Conservation (phyloP, 2,113 vertebrate genomes). For the Megalops atlanticus region DNA sequence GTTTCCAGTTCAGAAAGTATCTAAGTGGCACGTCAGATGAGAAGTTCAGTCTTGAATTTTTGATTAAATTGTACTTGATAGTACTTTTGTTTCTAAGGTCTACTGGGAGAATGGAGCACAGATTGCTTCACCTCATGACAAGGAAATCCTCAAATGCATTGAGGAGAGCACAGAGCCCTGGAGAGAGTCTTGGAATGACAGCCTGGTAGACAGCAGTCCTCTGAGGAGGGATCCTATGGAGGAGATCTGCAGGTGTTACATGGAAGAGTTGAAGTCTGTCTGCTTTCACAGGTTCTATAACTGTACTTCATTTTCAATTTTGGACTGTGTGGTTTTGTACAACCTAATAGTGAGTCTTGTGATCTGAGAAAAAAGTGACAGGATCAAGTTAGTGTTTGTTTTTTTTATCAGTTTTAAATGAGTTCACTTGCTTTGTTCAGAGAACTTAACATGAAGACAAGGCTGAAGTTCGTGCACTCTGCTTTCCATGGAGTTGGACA, state of each 20-base stretch:
- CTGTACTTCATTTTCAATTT: too few species aligned
- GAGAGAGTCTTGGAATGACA: slow-evolving; percentile 85
- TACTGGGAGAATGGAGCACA: slow-evolving; percentile 94
- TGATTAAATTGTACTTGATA: too few species aligned
- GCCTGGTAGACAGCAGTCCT: slow-evolving; percentile 74
- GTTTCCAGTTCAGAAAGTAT: too few species aligned
- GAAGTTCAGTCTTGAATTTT: too few species aligned
- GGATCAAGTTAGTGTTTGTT: too few species aligned
- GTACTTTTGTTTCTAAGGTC: too few species aligned
- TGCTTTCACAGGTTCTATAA: slow-evolving; percentile 83
- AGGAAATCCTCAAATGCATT: slow-evolving; percentile 84
- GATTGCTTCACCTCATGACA: slow-evolving; percentile 87
- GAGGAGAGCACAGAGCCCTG: slow-evolving; percentile 87
- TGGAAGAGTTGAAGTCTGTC: slow-evolving; percentile 82
- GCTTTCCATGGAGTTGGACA: slow-evolving; percentile 95
- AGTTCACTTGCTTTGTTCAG: slow-evolving; percentile 59
- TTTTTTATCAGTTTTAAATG: too few species aligned
- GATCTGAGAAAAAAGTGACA: too few species aligned
- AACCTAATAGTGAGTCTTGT: too few species aligned
- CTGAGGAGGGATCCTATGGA: slow-evolving; percentile 81
- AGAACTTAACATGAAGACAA: slow-evolving; percentile 75
- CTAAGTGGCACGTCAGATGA: too few species aligned
- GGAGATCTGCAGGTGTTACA: slow-evolving; percentile 79
- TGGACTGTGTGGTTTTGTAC: too few species aligned
- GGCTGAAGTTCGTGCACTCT: slow-evolving; percentile 86